phyloP scores from a whole-genome alignment of 2,797 vertebrate species.

The Galaxias olidus region DNA sequence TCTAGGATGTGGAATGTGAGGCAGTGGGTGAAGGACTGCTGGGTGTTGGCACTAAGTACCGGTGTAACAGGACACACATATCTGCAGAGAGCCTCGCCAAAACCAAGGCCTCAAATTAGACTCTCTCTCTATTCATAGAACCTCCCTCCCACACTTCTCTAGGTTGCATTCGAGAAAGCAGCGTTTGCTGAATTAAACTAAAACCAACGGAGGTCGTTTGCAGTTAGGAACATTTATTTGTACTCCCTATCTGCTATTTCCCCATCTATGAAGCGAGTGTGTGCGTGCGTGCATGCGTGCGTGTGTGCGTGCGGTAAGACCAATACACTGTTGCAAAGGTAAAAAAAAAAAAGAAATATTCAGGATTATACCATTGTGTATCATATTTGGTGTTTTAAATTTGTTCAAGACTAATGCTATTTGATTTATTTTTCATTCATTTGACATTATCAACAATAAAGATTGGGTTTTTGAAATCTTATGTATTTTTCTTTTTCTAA shows the following conservation, averaged over 20 bases:
- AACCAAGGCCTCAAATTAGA: slow-evolving; percentile 52
- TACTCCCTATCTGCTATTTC: slow-evolving; percentile 8
- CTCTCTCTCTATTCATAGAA: slow-evolving; percentile 48
- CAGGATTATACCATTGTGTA: slow-evolving; percentile 23
- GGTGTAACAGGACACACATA: slow-evolving; percentile 21
- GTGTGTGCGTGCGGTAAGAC: slow-evolving; percentile 54
- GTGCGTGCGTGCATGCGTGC: slow-evolving; percentile 32
- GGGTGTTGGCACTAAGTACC: background rate
- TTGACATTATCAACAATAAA: slow-evolving; percentile 43
- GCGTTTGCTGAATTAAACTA: slow-evolving; percentile 12
- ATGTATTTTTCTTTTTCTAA: background rate
- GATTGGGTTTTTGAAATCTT: slow-evolving; percentile 7
- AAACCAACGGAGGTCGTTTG: slow-evolving; percentile 16
- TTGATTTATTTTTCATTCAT: slow-evolving; percentile 54
- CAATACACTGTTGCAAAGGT: slow-evolving; percentile 62
- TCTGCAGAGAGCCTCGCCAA: slow-evolving; percentile 34
- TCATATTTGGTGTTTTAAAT: slow-evolving; percentile 53
- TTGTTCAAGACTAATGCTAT: slow-evolving; percentile 42
- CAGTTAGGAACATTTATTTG: slow-evolving; percentile 23
- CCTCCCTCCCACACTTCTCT: background rate
- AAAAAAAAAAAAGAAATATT: slow-evolving; percentile 31
- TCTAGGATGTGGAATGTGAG: too few relatives aligned
- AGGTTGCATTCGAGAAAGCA: background rate
- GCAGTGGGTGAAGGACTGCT: too few relatives aligned
- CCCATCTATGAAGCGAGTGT: slow-evolving; percentile 30